Conservation (phyloP, 1,140 invertebrate species). For the Conus ventricosus region DNA sequence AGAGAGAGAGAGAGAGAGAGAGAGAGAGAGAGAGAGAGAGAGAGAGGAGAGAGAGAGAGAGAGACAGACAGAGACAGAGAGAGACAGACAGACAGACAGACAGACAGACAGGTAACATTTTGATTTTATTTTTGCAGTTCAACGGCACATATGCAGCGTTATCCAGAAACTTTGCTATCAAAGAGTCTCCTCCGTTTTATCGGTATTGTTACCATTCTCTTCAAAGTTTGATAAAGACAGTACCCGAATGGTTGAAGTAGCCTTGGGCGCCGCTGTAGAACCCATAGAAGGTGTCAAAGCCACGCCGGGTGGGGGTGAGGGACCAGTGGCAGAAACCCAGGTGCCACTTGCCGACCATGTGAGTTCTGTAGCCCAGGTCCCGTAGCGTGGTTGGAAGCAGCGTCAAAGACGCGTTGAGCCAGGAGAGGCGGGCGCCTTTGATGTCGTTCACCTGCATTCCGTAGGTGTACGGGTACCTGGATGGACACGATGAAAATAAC, state of each 20-base stretch:
- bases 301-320: constrained; percentile 75
- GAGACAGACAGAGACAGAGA: too few species aligned
- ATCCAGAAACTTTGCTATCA: too few species aligned
- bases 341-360: constrained; percentile 88
- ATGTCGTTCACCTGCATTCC: constrained; percentile 35
- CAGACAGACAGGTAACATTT: too few species aligned
- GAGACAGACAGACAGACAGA: too few species aligned
- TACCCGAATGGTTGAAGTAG: constrained; percentile 67
- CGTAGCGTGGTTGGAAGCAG: constrained; percentile 82
- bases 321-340: constrained; percentile 76
- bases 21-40: constrained; percentile 9
- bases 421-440: constrained; percentile 8
- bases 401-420: constrained; percentile 26
- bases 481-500: not conserved
- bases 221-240: too few species aligned
- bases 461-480: constrained; percentile 23
- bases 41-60: not conserved
- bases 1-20: constrained; percentile 12
- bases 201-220: too few species aligned
- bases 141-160: too few species aligned
- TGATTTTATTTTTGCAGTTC: too few species aligned
- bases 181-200: too few species aligned
- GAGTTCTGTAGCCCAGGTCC: constrained; percentile 85
- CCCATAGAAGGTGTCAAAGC: constrained; percentile 77
- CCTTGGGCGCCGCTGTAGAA: constrained; percentile 74